These are phyloP conservation scores for Poecilus cupreus DNA, from an alignment of 2,888 invertebrate genomes.

Conservation along the genomic window DNA sequence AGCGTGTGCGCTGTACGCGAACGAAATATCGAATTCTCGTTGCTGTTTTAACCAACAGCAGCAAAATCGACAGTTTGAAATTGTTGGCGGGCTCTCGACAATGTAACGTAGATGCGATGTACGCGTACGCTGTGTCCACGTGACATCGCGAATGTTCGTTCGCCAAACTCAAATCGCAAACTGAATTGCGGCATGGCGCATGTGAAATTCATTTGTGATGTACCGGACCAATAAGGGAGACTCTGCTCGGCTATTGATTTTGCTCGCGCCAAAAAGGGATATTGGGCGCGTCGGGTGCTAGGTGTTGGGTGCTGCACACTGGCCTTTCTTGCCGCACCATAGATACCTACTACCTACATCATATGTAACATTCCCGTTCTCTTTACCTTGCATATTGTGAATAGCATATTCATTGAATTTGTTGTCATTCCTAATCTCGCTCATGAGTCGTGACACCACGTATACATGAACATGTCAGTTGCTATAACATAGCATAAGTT, in stretches of 20 bases:
- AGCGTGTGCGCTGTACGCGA: neutral
- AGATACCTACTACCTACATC: too few species aligned
- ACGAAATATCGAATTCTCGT: neutral
- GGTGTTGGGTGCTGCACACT: neutral
- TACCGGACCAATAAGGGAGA: conserved; percentile 58
- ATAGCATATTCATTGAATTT: neutral
- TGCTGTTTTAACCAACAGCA: neutral
- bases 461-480: conserved; percentile 8
- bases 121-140: too few species aligned
- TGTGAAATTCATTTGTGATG: conserved; percentile 59
- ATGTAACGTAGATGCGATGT: too few species aligned
- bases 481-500: neutral
- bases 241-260: conserved; percentile 56
- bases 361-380: too few species aligned
- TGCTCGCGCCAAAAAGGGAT: conserved; percentile 47
- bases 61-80: neutral
- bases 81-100: too few species aligned
- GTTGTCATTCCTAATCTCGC: neutral
- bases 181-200: conserved; percentile 56
- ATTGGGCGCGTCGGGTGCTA: conserved; percentile 13
- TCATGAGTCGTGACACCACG: neutral
- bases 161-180: conserved; percentile 44
- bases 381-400: neutral
- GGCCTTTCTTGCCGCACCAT: neutral
- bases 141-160: neutral